Evolutionary conservation across 2,888 invertebrate genomes (phyloP).

Genomic region (Habrosyne pyritoides): DNA sequence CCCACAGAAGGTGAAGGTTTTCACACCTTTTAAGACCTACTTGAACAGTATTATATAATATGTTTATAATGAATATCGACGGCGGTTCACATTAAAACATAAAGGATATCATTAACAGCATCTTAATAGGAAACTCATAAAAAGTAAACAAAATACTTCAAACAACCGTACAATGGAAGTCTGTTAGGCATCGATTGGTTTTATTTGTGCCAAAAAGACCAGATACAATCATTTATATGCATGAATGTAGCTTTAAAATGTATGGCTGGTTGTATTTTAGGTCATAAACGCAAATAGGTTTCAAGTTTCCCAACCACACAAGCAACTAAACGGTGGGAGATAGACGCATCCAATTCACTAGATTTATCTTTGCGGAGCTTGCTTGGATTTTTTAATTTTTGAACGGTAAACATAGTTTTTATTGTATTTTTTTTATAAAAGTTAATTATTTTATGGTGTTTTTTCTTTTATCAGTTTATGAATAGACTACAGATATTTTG

Average conservation of each 20-base stretch:
- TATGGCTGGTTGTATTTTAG: not conserved
- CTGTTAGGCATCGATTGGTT: not conserved
- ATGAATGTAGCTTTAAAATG: not conserved
- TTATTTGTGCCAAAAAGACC: not conserved
- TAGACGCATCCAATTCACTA: conserved; percentile 40
- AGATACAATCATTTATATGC: not conserved
- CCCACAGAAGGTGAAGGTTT: no score
- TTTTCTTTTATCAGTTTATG: no score
- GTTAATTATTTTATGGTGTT: no score
- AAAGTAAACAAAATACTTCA: not conserved
- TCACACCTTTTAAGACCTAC: no score
- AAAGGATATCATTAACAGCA: no score
- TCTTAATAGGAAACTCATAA: not conserved
- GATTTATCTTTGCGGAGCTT: conserved; percentile 34
- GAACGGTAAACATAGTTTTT: not conserved
- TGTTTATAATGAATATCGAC: no score
- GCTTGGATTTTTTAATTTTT: conserved; percentile 7
- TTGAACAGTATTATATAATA: no score
- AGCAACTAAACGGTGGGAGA: conserved; percentile 29
- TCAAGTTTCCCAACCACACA: conserved; percentile 16
- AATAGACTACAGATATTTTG: no score
- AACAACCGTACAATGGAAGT: not conserved
- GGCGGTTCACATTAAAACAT: no score
- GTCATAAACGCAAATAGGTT: not conserved
- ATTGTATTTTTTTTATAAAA: not conserved